Evolutionary conservation across 2,797 vertebrate species (phyloP).

Genomic region (Balearica regulorum): DNA sequence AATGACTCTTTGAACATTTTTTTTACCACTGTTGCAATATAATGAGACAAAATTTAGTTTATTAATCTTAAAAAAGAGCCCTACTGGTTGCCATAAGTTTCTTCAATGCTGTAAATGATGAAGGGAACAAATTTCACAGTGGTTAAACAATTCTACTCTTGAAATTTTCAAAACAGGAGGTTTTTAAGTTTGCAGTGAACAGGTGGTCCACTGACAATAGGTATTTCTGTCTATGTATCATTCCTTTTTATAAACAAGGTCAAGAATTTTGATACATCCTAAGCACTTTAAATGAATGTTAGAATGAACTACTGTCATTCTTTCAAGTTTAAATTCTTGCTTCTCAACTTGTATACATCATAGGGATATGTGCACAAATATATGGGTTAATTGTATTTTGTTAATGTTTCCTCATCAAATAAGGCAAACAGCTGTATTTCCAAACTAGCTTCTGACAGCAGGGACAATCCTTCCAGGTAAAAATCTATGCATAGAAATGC

Average conservation of each 20-base stretch:
- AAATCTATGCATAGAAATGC: not conserved
- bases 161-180: not conserved
- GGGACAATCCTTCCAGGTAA: not conserved
- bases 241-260: not conserved
- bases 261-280: not conserved
- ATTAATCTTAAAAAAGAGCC: not conserved
- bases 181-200: not conserved
- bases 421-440: not conserved
- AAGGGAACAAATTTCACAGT: not conserved
- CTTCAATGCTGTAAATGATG: not conserved
- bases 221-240: not conserved
- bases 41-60: not conserved
- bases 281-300: not conserved
- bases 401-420: not conserved
- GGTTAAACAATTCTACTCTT: not conserved
- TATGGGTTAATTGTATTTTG: not conserved
- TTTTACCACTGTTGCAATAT: not conserved
- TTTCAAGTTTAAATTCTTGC: not conserved
- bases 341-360: not conserved
- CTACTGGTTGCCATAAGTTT: not conserved
- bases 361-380: not conserved
- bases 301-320: not conserved
- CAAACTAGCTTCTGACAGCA: not conserved
- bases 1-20: not conserved
- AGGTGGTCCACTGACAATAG: not conserved